Evolutionary conservation across 2,888 invertebrate species (phyloP).

Genomic region (Melikaiella ostensackeni): DNA sequence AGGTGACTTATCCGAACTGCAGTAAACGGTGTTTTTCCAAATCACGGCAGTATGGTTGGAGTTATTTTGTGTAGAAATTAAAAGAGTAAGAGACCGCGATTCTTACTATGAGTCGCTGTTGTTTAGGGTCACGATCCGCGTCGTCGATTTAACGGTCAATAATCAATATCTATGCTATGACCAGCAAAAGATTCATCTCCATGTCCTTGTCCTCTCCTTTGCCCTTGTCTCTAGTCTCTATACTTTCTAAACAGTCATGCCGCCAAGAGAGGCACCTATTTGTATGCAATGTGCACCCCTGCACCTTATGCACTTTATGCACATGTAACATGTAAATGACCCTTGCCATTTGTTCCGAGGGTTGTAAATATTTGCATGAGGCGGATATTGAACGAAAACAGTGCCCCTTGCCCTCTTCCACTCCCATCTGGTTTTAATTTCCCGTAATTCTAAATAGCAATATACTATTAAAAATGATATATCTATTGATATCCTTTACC

Average conservation of each 20-base stretch:
- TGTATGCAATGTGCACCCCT: neutral
- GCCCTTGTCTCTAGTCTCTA: constrained; percentile 16
- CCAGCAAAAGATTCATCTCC: constrained; percentile 18
- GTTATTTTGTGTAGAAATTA: no score
- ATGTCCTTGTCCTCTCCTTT: neutral
- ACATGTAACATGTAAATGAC: neutral
- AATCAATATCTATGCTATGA: constrained; percentile 22
- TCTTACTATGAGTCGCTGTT: constrained; percentile 14
- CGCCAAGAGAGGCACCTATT: neutral
- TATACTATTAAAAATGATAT: no score
- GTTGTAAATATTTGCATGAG: constrained; percentile 20
- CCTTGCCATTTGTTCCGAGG: neutral
- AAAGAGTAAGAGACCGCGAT: neutral
- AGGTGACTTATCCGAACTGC: no score
- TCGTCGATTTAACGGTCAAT: constrained; percentile 39
- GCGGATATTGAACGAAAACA: neutral
- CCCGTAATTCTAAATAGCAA: no score
- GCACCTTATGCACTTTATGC: constrained; percentile 1
- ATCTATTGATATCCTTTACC: neutral
- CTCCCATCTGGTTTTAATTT: neutral
- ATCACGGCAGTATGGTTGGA: neutral
- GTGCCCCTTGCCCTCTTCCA: neutral
- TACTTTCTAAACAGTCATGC: constrained; percentile 9
- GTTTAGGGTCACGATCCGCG: constrained; percentile 42
- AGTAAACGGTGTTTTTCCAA: no score